Conservation (phyloP, 92 coral and sea anemone species). For the Phenganax subtilis region DNA sequence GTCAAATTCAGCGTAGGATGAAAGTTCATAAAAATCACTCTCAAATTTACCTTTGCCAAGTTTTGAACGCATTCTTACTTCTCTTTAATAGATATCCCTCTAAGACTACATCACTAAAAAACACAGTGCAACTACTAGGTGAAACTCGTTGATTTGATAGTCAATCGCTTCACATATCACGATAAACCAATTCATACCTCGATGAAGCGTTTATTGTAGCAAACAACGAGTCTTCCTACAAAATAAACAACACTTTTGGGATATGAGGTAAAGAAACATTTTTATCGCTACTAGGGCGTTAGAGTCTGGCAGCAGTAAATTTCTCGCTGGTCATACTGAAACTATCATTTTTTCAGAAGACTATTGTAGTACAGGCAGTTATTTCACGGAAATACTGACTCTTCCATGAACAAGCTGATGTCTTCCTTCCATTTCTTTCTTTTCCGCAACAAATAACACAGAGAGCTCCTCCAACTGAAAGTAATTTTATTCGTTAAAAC, state of each 20-base stretch:
- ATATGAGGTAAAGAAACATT: not conserved
- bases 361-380: too few relatives aligned
- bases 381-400: conserved; percentile 39
- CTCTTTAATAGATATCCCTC: conserved; percentile 95
- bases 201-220: conserved; percentile 26
- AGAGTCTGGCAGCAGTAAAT: too few relatives aligned
- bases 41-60: conserved; percentile 83
- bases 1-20: not conserved
- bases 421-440: conserved; percentile 96
- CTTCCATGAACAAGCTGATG: conserved; percentile 85
- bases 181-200: not conserved
- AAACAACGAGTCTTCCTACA: conserved; percentile 26
- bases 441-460: conserved; percentile 68
- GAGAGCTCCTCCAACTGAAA: conserved; percentile 72
- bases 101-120: conserved; percentile 75
- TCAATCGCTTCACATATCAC: not conserved
- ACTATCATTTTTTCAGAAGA: too few relatives aligned
- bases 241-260: not conserved
- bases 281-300: not conserved
- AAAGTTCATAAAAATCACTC: not conserved
- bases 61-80: conserved; percentile 95
- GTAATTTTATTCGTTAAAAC: not conserved
- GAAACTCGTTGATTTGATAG: not conserved
- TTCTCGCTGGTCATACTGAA: too few relatives aligned
- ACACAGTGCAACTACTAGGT: not conserved